Evolutionary conservation across 2,797 vertebrate species (phyloP).

Genomic region (Pantherophis vulpinus): DNA sequence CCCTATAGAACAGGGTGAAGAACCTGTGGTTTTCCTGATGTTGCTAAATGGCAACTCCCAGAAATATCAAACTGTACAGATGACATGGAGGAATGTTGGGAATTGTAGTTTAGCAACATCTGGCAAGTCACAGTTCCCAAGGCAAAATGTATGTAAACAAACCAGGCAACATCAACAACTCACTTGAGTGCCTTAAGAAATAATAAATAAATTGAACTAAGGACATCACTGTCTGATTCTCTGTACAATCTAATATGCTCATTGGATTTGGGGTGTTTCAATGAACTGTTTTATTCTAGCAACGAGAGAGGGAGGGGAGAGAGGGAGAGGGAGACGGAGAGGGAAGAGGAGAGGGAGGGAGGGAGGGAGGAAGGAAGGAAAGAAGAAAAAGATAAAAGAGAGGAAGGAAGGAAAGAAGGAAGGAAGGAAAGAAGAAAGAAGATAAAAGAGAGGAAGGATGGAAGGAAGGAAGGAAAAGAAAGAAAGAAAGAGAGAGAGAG

Average conservation of each 20-base stretch:
- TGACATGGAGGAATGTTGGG: neutral
- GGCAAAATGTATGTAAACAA: neutral
- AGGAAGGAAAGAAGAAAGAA: too few species aligned
- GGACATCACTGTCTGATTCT: conserved; percentile 3
- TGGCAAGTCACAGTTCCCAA: neutral
- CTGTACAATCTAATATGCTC: conserved; percentile 19
- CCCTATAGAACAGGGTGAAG: neutral
- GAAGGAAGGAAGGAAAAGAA: neutral
- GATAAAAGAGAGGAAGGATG: too few species aligned
- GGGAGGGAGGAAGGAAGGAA: too few species aligned
- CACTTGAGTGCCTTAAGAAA: neutral
- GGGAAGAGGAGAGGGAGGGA: too few species aligned
- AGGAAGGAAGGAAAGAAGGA: too few species aligned
- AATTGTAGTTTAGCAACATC: neutral
- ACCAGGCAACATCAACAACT: neutral
- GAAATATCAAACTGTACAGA: neutral
- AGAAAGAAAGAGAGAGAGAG: neutral
- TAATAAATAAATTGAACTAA: neutral
- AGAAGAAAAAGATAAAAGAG: too few species aligned
- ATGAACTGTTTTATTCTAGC: conserved; percentile 41
- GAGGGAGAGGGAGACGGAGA: too few species aligned
- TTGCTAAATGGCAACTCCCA: neutral
- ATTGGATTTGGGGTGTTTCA: neutral
- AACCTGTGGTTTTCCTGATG: neutral
- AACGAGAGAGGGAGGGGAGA: too few species aligned